A percentile compares a stretch with the other conserved stretches of the same genome.
These are phyloP conservation scores for Leptinotarsa lineolata DNA, from an alignment of 1,140 invertebrate species.

Conservation along the genomic window DNA sequence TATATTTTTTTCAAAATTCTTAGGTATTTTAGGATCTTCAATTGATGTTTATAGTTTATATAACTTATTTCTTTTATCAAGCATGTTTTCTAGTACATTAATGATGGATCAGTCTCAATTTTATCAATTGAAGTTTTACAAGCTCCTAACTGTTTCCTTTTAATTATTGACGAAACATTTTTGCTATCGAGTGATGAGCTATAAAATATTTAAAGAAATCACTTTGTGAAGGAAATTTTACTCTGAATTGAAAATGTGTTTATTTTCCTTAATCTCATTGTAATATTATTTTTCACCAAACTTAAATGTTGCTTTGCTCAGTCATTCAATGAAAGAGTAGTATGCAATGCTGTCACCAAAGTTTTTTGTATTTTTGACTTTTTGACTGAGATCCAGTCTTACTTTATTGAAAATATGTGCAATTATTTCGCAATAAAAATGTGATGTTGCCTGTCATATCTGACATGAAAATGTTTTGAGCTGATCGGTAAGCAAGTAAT, in stretches of 20 bases:
- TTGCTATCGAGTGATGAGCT: background rate
- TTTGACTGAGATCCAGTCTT: background rate
- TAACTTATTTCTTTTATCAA: too few relatives aligned
- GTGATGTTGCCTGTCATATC: constrained; percentile 23
- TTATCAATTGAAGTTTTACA: too few relatives aligned
- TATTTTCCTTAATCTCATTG: constrained; percentile 4
- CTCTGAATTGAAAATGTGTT: background rate
- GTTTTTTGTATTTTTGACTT: constrained; percentile 37
- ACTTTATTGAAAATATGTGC: constrained; percentile 38
- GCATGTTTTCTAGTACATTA: too few relatives aligned
- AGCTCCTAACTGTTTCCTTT: background rate
- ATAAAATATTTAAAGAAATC: background rate
- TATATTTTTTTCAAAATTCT: too few relatives aligned
- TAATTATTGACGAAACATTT: background rate
- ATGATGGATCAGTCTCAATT: too few relatives aligned
- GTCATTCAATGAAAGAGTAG: constrained; percentile 37
- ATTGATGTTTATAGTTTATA: too few relatives aligned
- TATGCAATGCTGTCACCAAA: constrained; percentile 45
- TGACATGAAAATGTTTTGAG: constrained; percentile 26
- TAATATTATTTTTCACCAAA: constrained; percentile 14
- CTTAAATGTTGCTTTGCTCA: constrained; percentile 22
- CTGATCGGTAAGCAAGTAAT: constrained; percentile 33
- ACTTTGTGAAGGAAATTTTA: background rate
- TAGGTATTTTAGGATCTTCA: too few relatives aligned
- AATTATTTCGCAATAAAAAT: constrained; percentile 43